Conservation (phyloP, 2,888 invertebrate genomes). For the Clusia tigrina region DNA sequence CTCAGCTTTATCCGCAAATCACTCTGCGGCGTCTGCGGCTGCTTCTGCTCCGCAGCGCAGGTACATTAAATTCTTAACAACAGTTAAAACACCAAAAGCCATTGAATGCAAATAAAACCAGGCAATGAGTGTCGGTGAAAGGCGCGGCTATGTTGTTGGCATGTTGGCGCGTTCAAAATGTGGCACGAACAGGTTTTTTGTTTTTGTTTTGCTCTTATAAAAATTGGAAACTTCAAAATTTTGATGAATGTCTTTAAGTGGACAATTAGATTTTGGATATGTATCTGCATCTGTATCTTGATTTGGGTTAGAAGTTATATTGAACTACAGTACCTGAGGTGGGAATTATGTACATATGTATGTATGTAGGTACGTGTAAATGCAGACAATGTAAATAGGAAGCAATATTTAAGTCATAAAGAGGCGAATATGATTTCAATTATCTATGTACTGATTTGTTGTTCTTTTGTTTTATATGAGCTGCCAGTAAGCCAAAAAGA, state of each 20-base stretch:
- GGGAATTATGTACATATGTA: neutral
- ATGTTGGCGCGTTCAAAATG: slow-evolving; percentile 4
- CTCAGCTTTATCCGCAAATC: slow-evolving; percentile 10
- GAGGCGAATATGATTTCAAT: neutral
- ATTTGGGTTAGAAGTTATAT: no score
- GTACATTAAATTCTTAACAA: slow-evolving; percentile 20
- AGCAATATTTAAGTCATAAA: neutral
- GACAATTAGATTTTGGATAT: neutral
- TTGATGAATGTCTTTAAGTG: slow-evolving; percentile 2
- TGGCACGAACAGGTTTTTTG: slow-evolving; percentile 17
- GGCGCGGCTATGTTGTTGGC: slow-evolving; percentile 8
- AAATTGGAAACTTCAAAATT: neutral
- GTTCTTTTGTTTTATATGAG: neutral
- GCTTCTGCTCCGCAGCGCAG: neutral
- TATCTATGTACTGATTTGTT: neutral
- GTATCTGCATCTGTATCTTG: no score
- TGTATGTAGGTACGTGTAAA: neutral
- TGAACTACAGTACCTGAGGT: no score
- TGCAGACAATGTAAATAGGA: no score
- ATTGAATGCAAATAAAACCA: slow-evolving; percentile 17
- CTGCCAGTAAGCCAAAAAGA: neutral
- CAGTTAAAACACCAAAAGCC: slow-evolving; percentile 19
- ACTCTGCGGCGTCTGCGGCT: slow-evolving; percentile 10
- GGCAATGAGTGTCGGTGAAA: slow-evolving; percentile 13
- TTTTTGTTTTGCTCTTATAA: neutral